Evolutionary conservation across 2,888 invertebrate species (phyloP).

Genomic region (Ophion ventricosus): DNA sequence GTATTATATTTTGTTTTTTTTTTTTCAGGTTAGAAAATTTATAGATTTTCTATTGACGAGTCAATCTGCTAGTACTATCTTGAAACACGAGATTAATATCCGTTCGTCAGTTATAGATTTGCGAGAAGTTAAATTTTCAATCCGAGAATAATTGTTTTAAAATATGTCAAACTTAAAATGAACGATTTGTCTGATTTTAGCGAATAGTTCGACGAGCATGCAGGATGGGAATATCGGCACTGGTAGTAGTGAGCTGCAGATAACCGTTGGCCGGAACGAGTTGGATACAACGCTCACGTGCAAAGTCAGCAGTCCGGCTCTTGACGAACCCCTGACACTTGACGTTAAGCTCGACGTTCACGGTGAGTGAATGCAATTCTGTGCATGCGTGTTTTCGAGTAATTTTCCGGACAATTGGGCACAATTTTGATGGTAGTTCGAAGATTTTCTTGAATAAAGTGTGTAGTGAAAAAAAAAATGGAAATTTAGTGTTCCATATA

Average conservation of each 20-base stretch:
- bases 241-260: constrained; percentile 87
- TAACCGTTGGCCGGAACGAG: constrained; percentile 89
- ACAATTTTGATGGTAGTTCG: background rate
- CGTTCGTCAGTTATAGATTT: background rate
- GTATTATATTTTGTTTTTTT: too few species aligned
- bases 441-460: background rate
- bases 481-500: background rate
- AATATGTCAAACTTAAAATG: background rate
- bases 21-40: too few species aligned
- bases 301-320: constrained; percentile 88
- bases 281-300: constrained; percentile 89
- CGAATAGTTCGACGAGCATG: constrained; percentile 84
- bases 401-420: constrained; percentile 5
- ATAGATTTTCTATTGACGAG: too few species aligned
- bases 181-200: constrained; percentile 81
- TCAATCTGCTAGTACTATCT: constrained; percentile 6
- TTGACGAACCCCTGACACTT: constrained; percentile 86
- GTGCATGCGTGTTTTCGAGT: constrained; percentile 1
- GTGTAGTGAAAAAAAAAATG: background rate
- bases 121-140: constrained; percentile 6
- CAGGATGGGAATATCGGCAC: constrained; percentile 86
- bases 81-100: background rate
- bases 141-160: background rate
- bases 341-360: constrained; percentile 89
- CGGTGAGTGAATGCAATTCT: constrained; percentile 85